These are phyloP conservation scores for Varanus komodoensis DNA, from an alignment of 2,113 vertebrate species.

Conservation along the genomic window DNA sequence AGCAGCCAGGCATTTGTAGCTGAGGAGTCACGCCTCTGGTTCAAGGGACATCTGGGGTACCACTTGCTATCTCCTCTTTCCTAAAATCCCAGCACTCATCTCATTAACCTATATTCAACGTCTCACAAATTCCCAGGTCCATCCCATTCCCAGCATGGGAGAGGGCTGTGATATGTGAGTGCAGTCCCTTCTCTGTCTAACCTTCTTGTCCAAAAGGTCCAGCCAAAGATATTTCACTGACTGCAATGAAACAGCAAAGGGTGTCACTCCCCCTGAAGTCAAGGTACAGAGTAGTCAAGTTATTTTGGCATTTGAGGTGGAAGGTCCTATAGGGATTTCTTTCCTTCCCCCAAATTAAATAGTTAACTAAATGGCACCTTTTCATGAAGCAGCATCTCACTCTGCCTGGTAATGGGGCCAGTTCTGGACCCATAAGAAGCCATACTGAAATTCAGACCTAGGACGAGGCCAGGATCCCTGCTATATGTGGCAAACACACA, in stretches of 20 bases:
- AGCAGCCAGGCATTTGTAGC: background rate
- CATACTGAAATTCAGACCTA: background rate
- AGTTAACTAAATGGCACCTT: too few species aligned
- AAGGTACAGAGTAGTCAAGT: too few species aligned
- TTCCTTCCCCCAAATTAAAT: too few species aligned
- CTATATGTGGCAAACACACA: background rate
- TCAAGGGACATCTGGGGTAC: background rate
- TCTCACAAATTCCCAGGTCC: background rate
- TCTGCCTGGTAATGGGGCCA: too few species aligned
- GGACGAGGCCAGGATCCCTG: background rate
- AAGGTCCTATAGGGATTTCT: too few species aligned
- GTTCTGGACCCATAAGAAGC: background rate
- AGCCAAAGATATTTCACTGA: too few species aligned
- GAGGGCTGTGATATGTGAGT: background rate
- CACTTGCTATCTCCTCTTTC: background rate
- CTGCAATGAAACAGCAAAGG: too few species aligned
- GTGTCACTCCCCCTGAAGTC: too few species aligned
- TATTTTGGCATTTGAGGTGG: too few species aligned
- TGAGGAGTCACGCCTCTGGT: background rate
- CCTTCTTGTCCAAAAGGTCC: background rate
- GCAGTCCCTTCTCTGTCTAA: background rate
- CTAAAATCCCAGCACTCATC: background rate
- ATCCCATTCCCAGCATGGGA: background rate
- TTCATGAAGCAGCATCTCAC: too few species aligned
- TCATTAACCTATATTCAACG: background rate